These are phyloP conservation scores for Halocynthia aurantium DNA, from an alignment of 23 tunicate species.

Conservation along the genomic window DNA sequence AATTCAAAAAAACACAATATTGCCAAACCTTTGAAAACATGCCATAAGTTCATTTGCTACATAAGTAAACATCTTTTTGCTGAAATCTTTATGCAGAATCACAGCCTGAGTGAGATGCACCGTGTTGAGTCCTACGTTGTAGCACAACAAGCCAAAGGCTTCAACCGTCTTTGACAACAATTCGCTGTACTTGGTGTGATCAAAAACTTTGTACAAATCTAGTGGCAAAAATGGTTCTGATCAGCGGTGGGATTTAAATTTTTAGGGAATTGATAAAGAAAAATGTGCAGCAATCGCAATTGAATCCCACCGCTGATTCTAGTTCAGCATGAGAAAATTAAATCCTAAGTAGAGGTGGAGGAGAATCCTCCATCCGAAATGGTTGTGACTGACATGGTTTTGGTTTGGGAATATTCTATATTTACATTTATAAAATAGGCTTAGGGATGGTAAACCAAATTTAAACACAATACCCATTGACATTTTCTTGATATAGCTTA, in stretches of 20 bases:
- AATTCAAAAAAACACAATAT: neutral
- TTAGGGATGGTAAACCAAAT: no score
- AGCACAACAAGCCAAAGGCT: constrained; percentile 7
- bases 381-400: no score
- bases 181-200: neutral
- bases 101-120: constrained; percentile 12
- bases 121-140: constrained; percentile 21
- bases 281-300: neutral
- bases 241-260: no score
- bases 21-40: constrained; percentile 17
- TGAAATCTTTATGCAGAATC: neutral
- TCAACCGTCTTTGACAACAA: constrained; percentile 4
- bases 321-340: no score
- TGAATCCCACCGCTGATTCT: neutral
- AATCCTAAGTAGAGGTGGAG: no score
- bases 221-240: no score
- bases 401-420: no score
- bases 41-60: neutral
- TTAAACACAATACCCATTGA: no score
- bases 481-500: no score
- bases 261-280: no score
- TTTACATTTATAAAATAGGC: no score
- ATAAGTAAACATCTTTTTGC: constrained; percentile 6
- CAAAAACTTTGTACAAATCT: constrained; percentile 21
- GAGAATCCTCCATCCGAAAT: no score